Percentiles rank a stretch among this genome's conserved stretches.
These are phyloP conservation scores for Monopis laevigella DNA, from an alignment of 2,888 invertebrate genomes.

Conservation along the genomic window DNA sequence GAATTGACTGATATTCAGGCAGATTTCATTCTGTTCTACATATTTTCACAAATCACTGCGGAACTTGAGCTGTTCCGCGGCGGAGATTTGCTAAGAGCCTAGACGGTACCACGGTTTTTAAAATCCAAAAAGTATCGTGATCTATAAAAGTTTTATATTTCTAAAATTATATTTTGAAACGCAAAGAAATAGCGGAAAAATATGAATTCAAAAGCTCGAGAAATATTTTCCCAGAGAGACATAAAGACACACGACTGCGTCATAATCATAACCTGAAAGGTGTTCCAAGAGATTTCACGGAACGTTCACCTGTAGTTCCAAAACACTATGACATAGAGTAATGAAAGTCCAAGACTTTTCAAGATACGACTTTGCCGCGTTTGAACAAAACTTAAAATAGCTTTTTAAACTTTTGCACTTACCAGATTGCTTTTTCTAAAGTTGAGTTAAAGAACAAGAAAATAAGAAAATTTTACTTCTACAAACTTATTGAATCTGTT, in stretches of 20 bases:
- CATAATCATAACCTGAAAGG: neutral
- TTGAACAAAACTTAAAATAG: slow-evolving; percentile 4
- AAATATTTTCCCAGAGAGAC: too few relatives aligned
- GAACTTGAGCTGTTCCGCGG: too few relatives aligned
- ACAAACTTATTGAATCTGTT: too few relatives aligned
- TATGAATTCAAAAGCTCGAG: neutral
- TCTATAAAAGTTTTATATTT: too few relatives aligned
- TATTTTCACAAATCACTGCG: too few relatives aligned
- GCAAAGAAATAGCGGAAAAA: slow-evolving; percentile 3
- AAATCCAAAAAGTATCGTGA: too few relatives aligned
- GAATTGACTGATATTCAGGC: too few relatives aligned
- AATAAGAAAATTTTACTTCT: too few relatives aligned
- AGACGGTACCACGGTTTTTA: too few relatives aligned
- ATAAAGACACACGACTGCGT: neutral
- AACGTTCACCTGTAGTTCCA: neutral
- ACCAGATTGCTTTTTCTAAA: slow-evolving; percentile 2
- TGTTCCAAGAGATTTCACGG: slow-evolving; percentile 1
- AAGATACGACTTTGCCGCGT: neutral
- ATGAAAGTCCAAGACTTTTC: neutral
- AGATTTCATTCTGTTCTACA: too few relatives aligned
- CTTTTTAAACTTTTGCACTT: slow-evolving; percentile 1
- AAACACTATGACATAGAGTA: slow-evolving; percentile 1
- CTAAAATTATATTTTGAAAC: too few relatives aligned
- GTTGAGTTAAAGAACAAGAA: too few relatives aligned
- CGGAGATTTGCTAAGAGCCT: neutral